These are phyloP conservation scores for Psephotus haematonotus DNA, from an alignment of 2,113 vertebrate genomes.

Conservation along the genomic window DNA sequence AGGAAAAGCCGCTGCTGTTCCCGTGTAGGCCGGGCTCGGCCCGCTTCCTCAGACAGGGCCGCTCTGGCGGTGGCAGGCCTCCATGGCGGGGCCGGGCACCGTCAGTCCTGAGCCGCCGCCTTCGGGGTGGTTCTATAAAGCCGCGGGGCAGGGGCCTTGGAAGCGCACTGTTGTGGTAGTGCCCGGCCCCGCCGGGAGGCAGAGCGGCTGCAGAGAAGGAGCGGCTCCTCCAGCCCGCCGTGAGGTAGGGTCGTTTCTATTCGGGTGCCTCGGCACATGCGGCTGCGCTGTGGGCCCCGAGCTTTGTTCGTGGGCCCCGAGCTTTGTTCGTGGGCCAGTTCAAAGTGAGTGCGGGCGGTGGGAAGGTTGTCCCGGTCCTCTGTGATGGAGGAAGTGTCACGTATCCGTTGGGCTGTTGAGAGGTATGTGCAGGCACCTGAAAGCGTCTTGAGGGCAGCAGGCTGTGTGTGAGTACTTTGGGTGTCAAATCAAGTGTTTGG, in stretches of 20 bases:
- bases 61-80: no score
- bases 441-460: no score
- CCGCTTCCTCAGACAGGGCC: not conserved
- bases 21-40: no score
- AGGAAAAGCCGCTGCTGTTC: not conserved
- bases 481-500: rapidly evolving
- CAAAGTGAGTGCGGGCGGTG: not conserved
- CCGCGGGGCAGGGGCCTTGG: not conserved
- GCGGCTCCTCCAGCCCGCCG: not conserved
- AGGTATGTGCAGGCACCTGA: rapidly evolving
- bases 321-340: not conserved
- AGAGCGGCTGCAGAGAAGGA: not conserved
- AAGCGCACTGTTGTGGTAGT: not conserved
- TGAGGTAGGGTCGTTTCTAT: not conserved
- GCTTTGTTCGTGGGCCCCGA: not conserved
- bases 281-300: not conserved
- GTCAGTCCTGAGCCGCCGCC: not conserved
- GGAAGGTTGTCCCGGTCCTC: rapidly evolving
- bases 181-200: no score
- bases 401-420: rapidly evolving
- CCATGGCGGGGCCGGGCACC: no score
- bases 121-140: not conserved
- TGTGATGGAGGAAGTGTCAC: rapidly evolving
- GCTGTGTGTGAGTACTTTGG: rapidly evolving
- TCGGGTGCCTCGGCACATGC: no score